These are phyloP conservation scores for Agrypnus murinus DNA, from an alignment of 2,888 invertebrate genomes.

Conservation along the genomic window DNA sequence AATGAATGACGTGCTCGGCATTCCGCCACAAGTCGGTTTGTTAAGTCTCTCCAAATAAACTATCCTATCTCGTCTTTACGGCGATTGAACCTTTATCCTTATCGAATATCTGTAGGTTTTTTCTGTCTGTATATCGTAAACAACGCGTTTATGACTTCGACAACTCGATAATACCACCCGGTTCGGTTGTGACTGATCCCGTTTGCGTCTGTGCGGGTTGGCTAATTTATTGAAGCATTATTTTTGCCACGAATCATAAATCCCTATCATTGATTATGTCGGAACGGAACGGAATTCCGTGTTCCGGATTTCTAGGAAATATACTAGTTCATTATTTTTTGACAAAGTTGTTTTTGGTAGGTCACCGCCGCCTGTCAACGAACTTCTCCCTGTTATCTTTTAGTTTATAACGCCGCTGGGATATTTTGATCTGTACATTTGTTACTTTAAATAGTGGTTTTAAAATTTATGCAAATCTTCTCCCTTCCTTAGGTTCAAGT, in stretches of 20 bases:
- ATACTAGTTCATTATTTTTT: conserved; percentile 18
- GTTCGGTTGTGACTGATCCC: not conserved
- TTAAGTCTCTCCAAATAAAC: conserved; percentile 21
- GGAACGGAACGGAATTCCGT: conserved; percentile 15
- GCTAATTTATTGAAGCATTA: conserved; percentile 20
- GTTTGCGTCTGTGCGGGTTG: not conserved
- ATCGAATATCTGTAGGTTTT: conserved; percentile 26
- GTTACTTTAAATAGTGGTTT: no score
- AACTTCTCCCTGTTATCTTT: not conserved
- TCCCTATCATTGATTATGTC: not conserved
- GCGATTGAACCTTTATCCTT: conserved; percentile 24
- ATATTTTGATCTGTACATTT: no score
- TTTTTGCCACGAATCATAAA: conserved; percentile 7
- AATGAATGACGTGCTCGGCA: conserved; percentile 16
- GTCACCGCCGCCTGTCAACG: conserved; percentile 15
- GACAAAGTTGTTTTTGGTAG: conserved; percentile 6
- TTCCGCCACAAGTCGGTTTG: conserved; percentile 21
- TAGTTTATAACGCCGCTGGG: no score
- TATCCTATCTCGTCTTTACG: conserved; percentile 24
- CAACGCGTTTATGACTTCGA: conserved; percentile 23
- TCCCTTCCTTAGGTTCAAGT: no score
- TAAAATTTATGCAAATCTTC: no score
- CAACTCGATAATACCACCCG: conserved; percentile 11
- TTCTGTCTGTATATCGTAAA: conserved; percentile 8
- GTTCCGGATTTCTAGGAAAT: conserved; percentile 24